phyloP scores from a whole-genome alignment of 2,888 invertebrate species.

The Chymomyza caudatula region DNA sequence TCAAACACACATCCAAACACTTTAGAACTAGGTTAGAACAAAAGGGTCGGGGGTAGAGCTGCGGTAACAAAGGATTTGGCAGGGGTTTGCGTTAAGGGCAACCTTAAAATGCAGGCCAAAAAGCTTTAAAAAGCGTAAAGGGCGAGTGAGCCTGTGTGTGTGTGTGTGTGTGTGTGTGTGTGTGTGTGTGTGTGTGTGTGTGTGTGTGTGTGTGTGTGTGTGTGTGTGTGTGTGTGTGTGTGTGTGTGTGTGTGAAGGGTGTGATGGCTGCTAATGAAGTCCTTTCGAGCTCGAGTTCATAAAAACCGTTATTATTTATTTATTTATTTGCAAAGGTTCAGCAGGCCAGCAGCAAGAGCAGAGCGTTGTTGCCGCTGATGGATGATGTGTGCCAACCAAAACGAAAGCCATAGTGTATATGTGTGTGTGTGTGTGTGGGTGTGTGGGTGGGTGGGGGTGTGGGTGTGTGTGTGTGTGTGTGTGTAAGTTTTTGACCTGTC shows the following conservation, averaged over 20 bases:
- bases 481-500: background rate
- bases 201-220: too few relatives aligned
- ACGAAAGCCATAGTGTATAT: background rate
- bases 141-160: background rate
- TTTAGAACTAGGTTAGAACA: too few relatives aligned
- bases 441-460: slow-evolving; percentile 6
- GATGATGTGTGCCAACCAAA: background rate
- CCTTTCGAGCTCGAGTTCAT: background rate
- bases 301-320: slow-evolving; percentile 29
- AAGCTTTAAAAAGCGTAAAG: slow-evolving; percentile 3
- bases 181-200: background rate
- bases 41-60: too few relatives aligned
- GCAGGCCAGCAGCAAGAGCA: background rate
- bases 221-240: too few relatives aligned
- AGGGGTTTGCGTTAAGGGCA: background rate
- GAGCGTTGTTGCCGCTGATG: background rate
- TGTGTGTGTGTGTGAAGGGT: background rate
- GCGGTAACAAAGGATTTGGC: background rate
- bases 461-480: slow-evolving; percentile 17
- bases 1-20: background rate
- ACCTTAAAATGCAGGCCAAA: slow-evolving; percentile 2
- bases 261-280: slow-evolving; percentile 3
- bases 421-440: slow-evolving; percentile 13
- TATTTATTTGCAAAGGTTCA: slow-evolving; percentile 26
- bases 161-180: too few relatives aligned